phyloP scores from a whole-genome alignment of 2,888 invertebrate species.

The Troides oblongomaculatus region DNA sequence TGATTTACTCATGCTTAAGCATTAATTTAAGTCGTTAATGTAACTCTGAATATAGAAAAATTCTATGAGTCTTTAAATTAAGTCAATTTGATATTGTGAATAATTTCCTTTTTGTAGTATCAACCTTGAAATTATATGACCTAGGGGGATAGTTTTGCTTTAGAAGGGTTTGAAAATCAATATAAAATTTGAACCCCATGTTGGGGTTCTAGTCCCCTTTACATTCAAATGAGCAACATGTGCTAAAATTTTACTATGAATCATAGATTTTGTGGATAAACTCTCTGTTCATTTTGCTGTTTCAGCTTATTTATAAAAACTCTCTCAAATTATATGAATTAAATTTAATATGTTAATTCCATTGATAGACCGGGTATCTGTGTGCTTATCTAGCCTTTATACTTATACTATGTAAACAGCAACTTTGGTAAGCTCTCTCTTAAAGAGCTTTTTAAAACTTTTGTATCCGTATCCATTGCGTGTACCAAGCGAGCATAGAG shows the following conservation, averaged over 20 bases:
- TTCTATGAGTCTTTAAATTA: not conserved
- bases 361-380: too few relatives aligned
- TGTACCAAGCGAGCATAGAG: slow-evolving; percentile 46
- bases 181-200: slow-evolving; percentile 30
- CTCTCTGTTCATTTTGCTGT: too few relatives aligned
- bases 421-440: not conserved
- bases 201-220: slow-evolving; percentile 28
- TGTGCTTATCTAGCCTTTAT: too few relatives aligned
- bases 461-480: slow-evolving; percentile 19
- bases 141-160: slow-evolving; percentile 25
- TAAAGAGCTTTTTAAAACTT: not conserved
- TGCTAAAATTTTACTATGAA: slow-evolving; percentile 24
- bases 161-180: slow-evolving; percentile 41
- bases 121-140: slow-evolving; percentile 7
- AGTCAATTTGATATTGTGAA: too few relatives aligned
- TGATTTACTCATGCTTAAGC: not conserved
- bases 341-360: not conserved
- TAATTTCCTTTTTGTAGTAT: not conserved
- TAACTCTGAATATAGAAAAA: not conserved
- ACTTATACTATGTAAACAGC: too few relatives aligned
- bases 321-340: not conserved
- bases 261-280: slow-evolving; percentile 10
- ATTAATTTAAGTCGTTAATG: not conserved
- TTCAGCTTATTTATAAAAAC: not conserved
- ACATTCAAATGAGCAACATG: slow-evolving; percentile 29